phyloP scores from a whole-genome alignment of 2,888 invertebrate genomes.

The Cistogaster globosa region DNA sequence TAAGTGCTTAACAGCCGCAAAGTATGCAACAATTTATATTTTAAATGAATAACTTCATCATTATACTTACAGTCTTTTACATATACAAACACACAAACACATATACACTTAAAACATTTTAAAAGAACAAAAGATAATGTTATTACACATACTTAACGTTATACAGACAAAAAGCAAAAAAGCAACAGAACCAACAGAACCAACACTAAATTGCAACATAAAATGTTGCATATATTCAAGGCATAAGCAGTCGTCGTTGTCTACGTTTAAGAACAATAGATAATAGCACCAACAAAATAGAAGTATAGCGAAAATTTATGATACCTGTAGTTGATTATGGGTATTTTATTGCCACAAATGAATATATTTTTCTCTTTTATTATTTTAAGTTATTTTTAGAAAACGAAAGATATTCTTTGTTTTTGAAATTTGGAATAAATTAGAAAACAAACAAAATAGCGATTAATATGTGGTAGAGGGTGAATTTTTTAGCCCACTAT shows the following conservation, averaged over 20 bases:
- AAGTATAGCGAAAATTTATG: slow-evolving; percentile 46
- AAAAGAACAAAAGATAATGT: slow-evolving; percentile 64
- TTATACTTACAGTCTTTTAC: slow-evolving; percentile 28
- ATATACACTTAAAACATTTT: neutral
- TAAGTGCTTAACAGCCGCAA: slow-evolving; percentile 76
- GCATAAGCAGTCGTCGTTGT: slow-evolving; percentile 40
- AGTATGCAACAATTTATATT: slow-evolving; percentile 81
- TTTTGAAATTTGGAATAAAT: neutral
- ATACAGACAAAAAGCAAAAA: slow-evolving; percentile 5
- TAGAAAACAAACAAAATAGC: neutral
- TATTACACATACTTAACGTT: slow-evolving; percentile 64
- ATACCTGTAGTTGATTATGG: slow-evolving; percentile 54
- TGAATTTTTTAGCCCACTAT: no score
- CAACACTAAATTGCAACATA: slow-evolving; percentile 37
- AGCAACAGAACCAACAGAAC: slow-evolving; percentile 17
- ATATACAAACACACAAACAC: slow-evolving; percentile 52
- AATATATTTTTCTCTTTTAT: slow-evolving; percentile 14
- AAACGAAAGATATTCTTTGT: neutral
- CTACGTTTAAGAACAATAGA: slow-evolving; percentile 16
- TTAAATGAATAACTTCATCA: slow-evolving; percentile 64
- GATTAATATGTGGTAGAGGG: neutral
- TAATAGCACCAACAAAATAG: neutral
- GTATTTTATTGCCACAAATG: slow-evolving; percentile 57
- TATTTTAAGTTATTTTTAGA: slow-evolving; percentile 13
- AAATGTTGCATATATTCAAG: slow-evolving; percentile 54